Percentiles rank a stretch among this genome's conserved stretches.
Conservation (phyloP, 2,888 invertebrate species). For the Gymnosoma rotundatum region DNA sequence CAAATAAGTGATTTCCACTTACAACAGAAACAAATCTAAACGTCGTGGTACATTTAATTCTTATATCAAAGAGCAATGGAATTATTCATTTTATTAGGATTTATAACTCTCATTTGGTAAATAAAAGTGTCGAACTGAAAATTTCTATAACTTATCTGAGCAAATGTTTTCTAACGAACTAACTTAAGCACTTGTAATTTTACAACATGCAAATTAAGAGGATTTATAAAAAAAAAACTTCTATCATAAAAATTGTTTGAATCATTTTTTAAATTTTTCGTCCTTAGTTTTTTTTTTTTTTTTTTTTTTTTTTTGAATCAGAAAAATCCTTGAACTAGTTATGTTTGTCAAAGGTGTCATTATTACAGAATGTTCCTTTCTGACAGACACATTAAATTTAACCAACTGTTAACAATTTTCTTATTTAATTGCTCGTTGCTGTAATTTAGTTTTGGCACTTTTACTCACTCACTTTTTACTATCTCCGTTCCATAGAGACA, state of each 20-base stretch:
- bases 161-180: too few species aligned
- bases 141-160: too few species aligned
- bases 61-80: too few species aligned
- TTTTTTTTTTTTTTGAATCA: background rate
- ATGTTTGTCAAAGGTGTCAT: background rate
- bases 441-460: conserved; percentile 49
- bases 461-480: conserved; percentile 60
- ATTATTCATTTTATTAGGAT: too few species aligned
- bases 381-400: conserved; percentile 2
- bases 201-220: too few species aligned
- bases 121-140: too few species aligned
- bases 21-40: too few species aligned
- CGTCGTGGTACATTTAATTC: too few species aligned
- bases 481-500: conserved; percentile 42
- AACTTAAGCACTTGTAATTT: too few species aligned
- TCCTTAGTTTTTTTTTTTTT: background rate
- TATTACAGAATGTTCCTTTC: background rate
- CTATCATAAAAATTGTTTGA: background rate
- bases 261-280: background rate
- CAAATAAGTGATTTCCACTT: too few species aligned
- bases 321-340: conserved; percentile 14
- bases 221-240: too few species aligned
- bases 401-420: conserved; percentile 26
- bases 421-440: conserved; percentile 6
- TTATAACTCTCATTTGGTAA: too few species aligned